phyloP scores from a whole-genome alignment of 2,113 vertebrate genomes.

The Numenius arquata region DNA sequence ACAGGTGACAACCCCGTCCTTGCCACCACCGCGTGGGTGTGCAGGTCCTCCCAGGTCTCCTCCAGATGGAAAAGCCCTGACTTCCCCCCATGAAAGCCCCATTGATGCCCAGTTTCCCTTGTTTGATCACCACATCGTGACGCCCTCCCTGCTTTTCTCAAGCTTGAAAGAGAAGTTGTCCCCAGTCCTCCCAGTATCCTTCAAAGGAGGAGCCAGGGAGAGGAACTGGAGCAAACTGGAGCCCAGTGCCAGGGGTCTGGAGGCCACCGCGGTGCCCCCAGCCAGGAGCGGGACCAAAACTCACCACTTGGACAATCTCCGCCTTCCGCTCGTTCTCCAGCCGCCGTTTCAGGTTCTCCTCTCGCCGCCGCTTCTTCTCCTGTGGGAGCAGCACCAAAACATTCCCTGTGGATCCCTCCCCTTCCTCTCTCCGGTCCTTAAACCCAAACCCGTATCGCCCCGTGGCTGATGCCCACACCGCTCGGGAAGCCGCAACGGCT shows the following conservation, averaged over 20 bases:
- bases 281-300: background rate
- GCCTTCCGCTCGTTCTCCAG: conserved; percentile 88
- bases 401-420: fast-evolving
- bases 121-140: fast-evolving
- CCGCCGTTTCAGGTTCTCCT: conserved; percentile 84
- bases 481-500: background rate
- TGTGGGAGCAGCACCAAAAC: conserved; percentile 1
- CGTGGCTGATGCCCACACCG: fast-evolving
- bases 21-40: fast-evolving
- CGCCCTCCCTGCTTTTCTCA: background rate
- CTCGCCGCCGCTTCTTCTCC: conserved; percentile 86
- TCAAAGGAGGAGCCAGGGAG: background rate
- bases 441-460: background rate
- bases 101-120: fast-evolving
- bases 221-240: background rate
- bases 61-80: fast-evolving
- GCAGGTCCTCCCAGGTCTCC: background rate
- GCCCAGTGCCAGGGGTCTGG: fast-evolving
- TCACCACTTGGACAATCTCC: conserved; percentile 93
- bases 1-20: background rate
- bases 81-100: fast-evolving
- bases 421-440: background rate
- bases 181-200: background rate
- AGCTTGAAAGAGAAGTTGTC: background rate
- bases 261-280: fast-evolving